phyloP scores from a whole-genome alignment of 2,888 invertebrate genomes.

The Scrobipalpa costella region DNA sequence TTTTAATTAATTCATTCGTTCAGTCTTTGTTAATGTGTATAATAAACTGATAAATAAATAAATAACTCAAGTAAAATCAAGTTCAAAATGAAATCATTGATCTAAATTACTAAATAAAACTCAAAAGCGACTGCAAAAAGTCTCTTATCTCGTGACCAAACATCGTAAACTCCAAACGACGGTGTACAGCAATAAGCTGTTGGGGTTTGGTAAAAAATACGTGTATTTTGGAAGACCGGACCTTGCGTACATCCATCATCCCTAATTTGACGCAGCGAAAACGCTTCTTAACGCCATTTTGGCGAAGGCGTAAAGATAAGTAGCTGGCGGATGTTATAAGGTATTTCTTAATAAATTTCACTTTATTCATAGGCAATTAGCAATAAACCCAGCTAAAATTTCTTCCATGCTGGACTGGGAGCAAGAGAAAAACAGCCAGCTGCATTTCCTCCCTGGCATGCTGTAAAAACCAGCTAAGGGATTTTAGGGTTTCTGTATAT shows the following conservation, averaged over 20 bases:
- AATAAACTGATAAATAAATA: neutral
- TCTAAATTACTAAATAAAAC: neutral
- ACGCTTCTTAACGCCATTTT: conserved; percentile 34
- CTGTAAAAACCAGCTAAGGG: no score
- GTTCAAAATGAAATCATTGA: neutral
- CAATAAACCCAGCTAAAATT: neutral
- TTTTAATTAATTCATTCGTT: no score
- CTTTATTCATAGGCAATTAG: neutral
- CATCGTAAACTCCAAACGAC: conserved; percentile 13
- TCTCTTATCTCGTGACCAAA: neutral
- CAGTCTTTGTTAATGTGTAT: no score
- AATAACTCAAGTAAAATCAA: neutral
- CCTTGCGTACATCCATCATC: conserved; percentile 51
- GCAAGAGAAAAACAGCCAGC: no score
- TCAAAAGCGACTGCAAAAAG: conserved; percentile 4
- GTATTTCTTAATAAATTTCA: neutral
- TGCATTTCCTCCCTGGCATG: no score
- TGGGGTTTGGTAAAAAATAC: conserved; percentile 21
- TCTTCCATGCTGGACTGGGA: no score
- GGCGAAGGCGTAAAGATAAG: conserved; percentile 20
- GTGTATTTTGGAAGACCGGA: conserved; percentile 26
- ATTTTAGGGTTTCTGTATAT: no score
- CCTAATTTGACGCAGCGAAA: conserved; percentile 52
- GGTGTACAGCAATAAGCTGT: conserved; percentile 13
- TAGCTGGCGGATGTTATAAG: conserved; percentile 3